These are phyloP conservation scores for Cercopithecus mona DNA, from an alignment of 2,113 vertebrate genomes.

Conservation along the genomic window DNA sequence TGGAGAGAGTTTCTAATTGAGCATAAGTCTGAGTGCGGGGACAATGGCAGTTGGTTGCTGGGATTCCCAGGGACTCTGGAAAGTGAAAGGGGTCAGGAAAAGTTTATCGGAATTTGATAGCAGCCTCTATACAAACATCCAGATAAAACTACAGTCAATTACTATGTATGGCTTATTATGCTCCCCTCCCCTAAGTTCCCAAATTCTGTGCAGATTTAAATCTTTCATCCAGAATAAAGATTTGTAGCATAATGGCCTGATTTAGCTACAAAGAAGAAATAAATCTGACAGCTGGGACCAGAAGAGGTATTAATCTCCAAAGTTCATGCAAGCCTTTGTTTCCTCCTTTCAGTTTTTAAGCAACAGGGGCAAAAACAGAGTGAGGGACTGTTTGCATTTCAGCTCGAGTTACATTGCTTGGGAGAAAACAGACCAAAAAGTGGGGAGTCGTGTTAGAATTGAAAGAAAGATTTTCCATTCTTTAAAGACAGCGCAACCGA, in stretches of 20 bases:
- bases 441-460: conserved; percentile 67
- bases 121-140: conserved; percentile 76
- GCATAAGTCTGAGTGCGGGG: conserved; percentile 66
- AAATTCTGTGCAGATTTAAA: conserved; percentile 83
- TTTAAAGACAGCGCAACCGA: conserved; percentile 75
- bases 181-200: background rate
- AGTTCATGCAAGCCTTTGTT: conserved; percentile 84
- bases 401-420: conserved; percentile 84
- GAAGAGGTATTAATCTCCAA: conserved; percentile 86
- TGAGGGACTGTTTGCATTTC: conserved; percentile 80
- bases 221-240: conserved; percentile 85
- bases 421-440: conserved; percentile 60
- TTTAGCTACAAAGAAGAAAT: conserved; percentile 85
- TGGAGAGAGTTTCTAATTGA: conserved; percentile 79
- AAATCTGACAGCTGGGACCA: conserved; percentile 85
- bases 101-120: conserved; percentile 85
- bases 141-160: conserved; percentile 82
- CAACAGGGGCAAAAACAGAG: conserved; percentile 79
- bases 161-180: conserved; percentile 79
- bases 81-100: conserved; percentile 79
- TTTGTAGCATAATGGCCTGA: conserved; percentile 85
- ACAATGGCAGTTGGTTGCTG: conserved; percentile 61
- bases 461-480: conserved; percentile 82
- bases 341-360: conserved; percentile 82
- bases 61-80: conserved; percentile 71